phyloP scores from a whole-genome alignment of 2,797 vertebrate genomes.

The Synanceia verrucosa region DNA sequence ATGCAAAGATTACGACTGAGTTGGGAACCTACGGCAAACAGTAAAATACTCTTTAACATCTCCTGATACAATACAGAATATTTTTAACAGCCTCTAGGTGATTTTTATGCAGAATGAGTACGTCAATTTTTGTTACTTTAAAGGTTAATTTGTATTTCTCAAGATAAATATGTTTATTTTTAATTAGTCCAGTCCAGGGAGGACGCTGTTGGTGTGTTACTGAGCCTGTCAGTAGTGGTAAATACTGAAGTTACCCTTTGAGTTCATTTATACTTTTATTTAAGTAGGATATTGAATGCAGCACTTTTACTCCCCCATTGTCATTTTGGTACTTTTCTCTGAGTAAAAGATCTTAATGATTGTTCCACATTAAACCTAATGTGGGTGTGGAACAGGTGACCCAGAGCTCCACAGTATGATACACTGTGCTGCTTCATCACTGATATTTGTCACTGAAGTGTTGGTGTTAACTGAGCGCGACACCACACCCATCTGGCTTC shows the following conservation, averaged over 20 bases:
- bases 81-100: no score
- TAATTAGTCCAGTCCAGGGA: background rate
- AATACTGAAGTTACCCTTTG: background rate
- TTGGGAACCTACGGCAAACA: no score
- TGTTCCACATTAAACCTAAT: background rate
- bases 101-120: background rate
- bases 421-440: background rate
- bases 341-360: background rate
- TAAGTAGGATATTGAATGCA: background rate
- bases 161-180: background rate
- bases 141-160: background rate
- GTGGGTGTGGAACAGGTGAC: background rate
- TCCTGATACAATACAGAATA: no score
- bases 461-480: background rate
- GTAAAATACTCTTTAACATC: background rate
- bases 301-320: no score
- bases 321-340: background rate
- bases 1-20: no score
- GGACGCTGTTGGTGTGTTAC: no score
- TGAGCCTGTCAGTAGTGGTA: background rate
- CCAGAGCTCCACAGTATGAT: background rate
- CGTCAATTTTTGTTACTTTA: background rate
- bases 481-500: background rate
- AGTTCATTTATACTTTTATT: background rate
- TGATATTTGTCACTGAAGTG: constrained; percentile 19